phyloP scores from a whole-genome alignment of 2,113 vertebrate species.

The Ammospiza nelsoni region DNA sequence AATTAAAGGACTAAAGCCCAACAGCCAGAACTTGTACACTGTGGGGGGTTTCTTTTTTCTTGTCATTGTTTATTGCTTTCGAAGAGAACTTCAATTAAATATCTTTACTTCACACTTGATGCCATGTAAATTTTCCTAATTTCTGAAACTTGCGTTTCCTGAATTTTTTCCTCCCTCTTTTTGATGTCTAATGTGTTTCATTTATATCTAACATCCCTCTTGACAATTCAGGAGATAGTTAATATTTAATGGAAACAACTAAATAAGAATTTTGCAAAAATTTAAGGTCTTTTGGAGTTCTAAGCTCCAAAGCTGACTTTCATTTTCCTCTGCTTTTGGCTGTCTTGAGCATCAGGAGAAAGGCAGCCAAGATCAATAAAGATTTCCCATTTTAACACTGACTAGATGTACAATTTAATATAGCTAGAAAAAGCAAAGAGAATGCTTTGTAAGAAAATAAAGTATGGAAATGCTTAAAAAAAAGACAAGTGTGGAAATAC shows the following conservation, averaged over 20 bases:
- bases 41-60: not conserved
- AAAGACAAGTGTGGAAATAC: not conserved
- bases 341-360: conserved; percentile 57
- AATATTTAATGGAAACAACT: conserved; percentile 17
- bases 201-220: conserved; percentile 7
- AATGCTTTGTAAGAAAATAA: not conserved
- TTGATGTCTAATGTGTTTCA: conserved; percentile 33
- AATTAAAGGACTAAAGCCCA: not conserved
- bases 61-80: not conserved
- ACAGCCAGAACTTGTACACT: not conserved
- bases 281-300: not conserved
- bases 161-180: not conserved
- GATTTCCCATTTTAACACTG: not conserved
- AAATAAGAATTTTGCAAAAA: conserved; percentile 1
- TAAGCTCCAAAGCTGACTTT: conserved; percentile 65
- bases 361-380: conserved; percentile 62
- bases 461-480: not conserved
- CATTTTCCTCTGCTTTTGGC: conserved; percentile 60
- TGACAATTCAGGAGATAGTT: conserved; percentile 1
- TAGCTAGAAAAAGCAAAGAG: not conserved
- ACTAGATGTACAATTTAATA: not conserved
- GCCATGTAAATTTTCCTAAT: not conserved
- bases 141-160: conserved; percentile 7
- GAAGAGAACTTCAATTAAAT: not conserved
- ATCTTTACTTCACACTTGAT: not conserved